phyloP scores from a whole-genome alignment of 1,140 invertebrate genomes.

The Tribolium madens region DNA sequence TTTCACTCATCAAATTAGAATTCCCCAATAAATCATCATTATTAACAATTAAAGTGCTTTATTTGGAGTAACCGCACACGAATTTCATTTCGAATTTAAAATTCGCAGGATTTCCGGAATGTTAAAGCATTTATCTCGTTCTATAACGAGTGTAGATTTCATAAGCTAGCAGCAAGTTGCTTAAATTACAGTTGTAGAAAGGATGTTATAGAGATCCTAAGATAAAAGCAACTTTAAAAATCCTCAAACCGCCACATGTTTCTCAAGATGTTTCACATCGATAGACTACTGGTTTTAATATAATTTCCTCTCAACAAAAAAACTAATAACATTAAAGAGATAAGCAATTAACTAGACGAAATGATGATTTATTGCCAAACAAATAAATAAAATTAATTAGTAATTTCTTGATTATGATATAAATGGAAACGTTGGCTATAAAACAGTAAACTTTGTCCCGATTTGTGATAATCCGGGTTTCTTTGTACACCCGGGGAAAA shows the following conservation, averaged over 20 bases:
- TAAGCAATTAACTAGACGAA: constrained; percentile 18
- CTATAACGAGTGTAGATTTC: constrained; percentile 7
- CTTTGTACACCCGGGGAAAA: neutral
- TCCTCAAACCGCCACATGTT: constrained; percentile 22
- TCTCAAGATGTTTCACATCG: constrained; percentile 25
- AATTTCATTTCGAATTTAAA: neutral
- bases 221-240: constrained; percentile 10
- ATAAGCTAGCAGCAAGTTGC: neutral
- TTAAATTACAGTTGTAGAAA: constrained; percentile 3
- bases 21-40: neutral
- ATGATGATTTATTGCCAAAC: neutral
- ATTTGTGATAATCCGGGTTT: neutral
- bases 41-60: too few relatives aligned
- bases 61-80: too few relatives aligned
- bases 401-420: neutral
- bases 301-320: neutral
- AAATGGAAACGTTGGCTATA: neutral
- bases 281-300: constrained; percentile 35
- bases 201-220: constrained; percentile 2
- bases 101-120: constrained; percentile 9
- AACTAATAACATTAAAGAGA: constrained; percentile 2
- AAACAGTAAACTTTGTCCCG: neutral
- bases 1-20: too few relatives aligned
- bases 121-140: neutral
- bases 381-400: constrained; percentile 27